A percentile compares a stretch with the other conserved stretches of the same genome.
phyloP scores from a whole-genome alignment of 2,888 invertebrate species.

The Subacronicta megacephala region DNA sequence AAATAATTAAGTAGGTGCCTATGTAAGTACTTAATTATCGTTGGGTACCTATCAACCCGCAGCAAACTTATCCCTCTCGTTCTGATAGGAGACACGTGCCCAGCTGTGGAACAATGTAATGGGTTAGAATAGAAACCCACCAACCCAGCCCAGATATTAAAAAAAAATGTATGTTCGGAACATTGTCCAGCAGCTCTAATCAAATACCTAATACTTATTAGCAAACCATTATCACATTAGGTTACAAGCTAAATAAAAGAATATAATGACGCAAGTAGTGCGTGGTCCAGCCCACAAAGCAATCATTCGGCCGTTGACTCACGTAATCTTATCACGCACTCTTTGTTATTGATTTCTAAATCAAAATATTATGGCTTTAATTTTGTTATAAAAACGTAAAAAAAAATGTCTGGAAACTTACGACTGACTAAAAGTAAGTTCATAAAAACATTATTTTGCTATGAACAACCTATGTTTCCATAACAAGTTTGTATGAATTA shows the following conservation, averaged over 20 bases:
- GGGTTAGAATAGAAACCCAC: too few relatives aligned
- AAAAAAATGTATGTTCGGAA: too few relatives aligned
- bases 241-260: slow-evolving; percentile 31
- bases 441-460: slow-evolving; percentile 10
- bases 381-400: slow-evolving; percentile 14
- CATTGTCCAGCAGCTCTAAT: too few relatives aligned
- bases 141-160: too few relatives aligned
- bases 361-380: slow-evolving; percentile 63
- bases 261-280: slow-evolving; percentile 60
- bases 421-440: neutral
- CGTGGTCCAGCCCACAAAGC: slow-evolving; percentile 46
- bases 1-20: too few relatives aligned
- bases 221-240: slow-evolving; percentile 11
- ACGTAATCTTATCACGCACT: slow-evolving; percentile 64
- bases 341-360: slow-evolving; percentile 74
- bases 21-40: too few relatives aligned
- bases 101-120: too few relatives aligned
- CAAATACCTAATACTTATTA: neutral
- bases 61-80: too few relatives aligned
- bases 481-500: neutral
- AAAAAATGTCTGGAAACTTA: neutral
- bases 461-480: neutral
- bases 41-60: too few relatives aligned
- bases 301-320: slow-evolving; percentile 67
- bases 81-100: too few relatives aligned